Evolutionary conservation across 2,113 vertebrate genomes (phyloP).

Genomic region (Anseranas semipalmata): DNA sequence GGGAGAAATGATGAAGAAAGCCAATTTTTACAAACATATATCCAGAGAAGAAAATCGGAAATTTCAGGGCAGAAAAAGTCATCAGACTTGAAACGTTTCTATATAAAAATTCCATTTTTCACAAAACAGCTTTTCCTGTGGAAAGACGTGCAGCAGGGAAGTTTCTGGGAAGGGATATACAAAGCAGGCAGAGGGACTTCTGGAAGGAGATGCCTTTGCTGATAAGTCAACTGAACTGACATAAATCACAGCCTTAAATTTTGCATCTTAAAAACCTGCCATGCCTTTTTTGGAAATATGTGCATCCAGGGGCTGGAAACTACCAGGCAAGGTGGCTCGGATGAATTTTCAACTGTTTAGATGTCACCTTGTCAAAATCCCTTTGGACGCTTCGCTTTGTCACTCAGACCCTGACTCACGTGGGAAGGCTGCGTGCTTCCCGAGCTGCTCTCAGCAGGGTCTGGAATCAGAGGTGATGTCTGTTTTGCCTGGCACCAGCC

Average conservation of each 20-base stretch:
- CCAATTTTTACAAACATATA: neutral
- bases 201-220: neutral
- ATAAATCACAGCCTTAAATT: neutral
- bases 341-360: neutral
- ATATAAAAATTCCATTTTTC: neutral
- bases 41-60: neutral
- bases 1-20: neutral
- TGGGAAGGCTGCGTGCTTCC: neutral
- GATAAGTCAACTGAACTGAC: neutral
- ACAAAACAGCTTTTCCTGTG: neutral
- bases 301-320: neutral
- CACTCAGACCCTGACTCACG: rapidly evolving
- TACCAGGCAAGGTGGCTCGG: rapidly evolving
- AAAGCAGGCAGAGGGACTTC: neutral
- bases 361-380: neutral
- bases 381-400: neutral
- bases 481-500: slow-evolving; percentile 28
- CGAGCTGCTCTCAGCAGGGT: neutral
- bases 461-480: neutral
- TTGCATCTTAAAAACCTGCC: neutral
- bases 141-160: neutral
- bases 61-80: neutral
- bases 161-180: neutral
- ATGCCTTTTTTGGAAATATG: neutral
- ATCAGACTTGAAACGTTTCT: neutral